Evolutionary conservation across 2,888 invertebrate genomes (phyloP), one percentile per base, ranked within the genome.

Genomic region (Exephanes ischioxanthus): DNA sequence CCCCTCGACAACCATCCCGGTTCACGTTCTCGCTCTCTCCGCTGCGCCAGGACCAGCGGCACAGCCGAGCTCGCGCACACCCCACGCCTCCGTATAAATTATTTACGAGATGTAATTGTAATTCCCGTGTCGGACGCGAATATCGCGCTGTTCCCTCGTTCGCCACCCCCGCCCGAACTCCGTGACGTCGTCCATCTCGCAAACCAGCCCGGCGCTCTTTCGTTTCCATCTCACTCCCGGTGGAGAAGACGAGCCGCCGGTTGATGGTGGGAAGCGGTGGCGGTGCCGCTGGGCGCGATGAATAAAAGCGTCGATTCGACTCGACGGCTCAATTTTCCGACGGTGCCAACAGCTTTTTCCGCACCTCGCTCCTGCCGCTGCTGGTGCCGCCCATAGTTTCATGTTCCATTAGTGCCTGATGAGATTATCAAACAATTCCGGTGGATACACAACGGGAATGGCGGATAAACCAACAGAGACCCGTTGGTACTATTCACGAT

Each of bases 81-180:
- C 73, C 86, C 85, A 70, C 81, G 88, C 83, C 88, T 89, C 87
- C 88, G 90, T 91, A 83, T 85, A 91, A 92, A 92, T 93, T 91
- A 93, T 92, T 92, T 89, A 92, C 89, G 89, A 87, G 86, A 86
- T 85, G 90, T 91, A 90, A 92, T 92, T 91, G 91, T 91, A 90
- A 92, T 91, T 91, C 89, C 83, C 84, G 87, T 87, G 88, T 87
- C 85, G 82, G 84, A 83, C 78, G 85, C 80, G 83, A 75, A 86
- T 86, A 82, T 85, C 77, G 75, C 80, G 79, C 78, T 63, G 67
- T 68, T 73, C 61, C 75, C 78, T 48, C 75, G 41, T 78, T 41
- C 75, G 61, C 51, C n/a, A 58, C 22, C n/a, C 30, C 41, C 41
- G 41, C 41, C 41, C 41, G 41, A 41, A 68, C 75, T 37, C 71